Evolutionary conservation across 2,797 vertebrate genomes (phyloP), one percentile per base, ranked within the genome.

Genomic region (Odontamblyopus rebecca): DNA sequence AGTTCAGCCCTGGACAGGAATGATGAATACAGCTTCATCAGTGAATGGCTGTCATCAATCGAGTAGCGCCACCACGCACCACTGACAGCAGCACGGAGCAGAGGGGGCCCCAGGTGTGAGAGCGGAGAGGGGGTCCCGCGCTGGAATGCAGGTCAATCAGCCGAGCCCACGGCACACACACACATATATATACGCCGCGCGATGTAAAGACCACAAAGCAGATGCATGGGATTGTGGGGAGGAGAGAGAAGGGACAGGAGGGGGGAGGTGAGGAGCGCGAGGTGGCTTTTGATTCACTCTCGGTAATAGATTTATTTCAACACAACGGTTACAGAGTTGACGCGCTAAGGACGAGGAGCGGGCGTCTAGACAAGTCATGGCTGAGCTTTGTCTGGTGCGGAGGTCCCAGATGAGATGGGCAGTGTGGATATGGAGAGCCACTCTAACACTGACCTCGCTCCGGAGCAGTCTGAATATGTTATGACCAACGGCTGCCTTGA

Each of bases 21-120:
- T 98, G 97, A 99, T 98, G 97, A 97, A 97, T 97, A 99, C 97
- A 97, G 97, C 98, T 99, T 99, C 97, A 99, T 98, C 97, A 96
- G 96, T 89, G 96, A 98, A 98, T 98, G 96, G 96, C 97, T 97
- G 97, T 96, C 97, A 99, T 99, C 97, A 99, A 99, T 99, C 96
- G 93, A 95, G 83, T 85, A 92, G 95, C 92, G 92, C 91, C 93
- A 95, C 94, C 90, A 95, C 95, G 94, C 30, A 87, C 93, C 92
- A 93, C 94, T 98, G 97, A 99, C 97, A 98, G 96, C 97, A 98
- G 95, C 95, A 92, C 84, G 72, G 92, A 89, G 94, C 94, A 92
- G 95, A 90, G 77, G 89, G 90, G 96, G 97, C 95, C 95, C 97
- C 98, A 99, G 97, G 96, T 98, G 97, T 95, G 95, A 82, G 88